Conservation (phyloP, 2,113 vertebrate genomes). For the Nerophis ophidion region DNA sequence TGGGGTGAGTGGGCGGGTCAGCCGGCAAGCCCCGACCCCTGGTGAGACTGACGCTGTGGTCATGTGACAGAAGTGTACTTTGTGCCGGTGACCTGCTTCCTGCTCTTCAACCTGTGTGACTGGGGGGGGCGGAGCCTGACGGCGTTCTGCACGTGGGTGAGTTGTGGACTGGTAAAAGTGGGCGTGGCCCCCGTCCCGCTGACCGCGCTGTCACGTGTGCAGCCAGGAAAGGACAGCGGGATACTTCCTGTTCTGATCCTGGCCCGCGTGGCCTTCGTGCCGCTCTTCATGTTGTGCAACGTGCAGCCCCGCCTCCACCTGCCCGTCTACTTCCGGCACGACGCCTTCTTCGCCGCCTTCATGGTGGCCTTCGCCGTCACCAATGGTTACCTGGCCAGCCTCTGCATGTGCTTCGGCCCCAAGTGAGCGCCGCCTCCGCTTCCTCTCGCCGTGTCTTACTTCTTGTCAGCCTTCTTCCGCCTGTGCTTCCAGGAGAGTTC, state of each 20-base stretch:
- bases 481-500: constrained; percentile 69
- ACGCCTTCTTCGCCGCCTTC: constrained; percentile 72
- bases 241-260: constrained; percentile 68
- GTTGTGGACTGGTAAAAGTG: constrained; percentile 25
- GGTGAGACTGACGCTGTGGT: background rate
- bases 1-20: constrained; percentile 67
- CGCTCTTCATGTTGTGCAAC: constrained; percentile 80
- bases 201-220: background rate
- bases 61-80: constrained; percentile 75
- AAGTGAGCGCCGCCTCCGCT: constrained; percentile 55
- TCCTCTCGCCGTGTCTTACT: background rate
- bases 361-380: constrained; percentile 77
- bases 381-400: constrained; percentile 79
- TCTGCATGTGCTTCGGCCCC: constrained; percentile 80
- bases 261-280: constrained; percentile 70
- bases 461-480: background rate
- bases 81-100: constrained; percentile 84
- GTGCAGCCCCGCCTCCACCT: constrained; percentile 57
- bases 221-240: constrained; percentile 60
- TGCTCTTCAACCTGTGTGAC: constrained; percentile 89
- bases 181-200: too few species aligned
- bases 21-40: background rate
- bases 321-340: constrained; percentile 69
- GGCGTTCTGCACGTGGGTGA: constrained; percentile 82
- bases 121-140: constrained; percentile 88